Percentiles rank a stretch among this genome's conserved stretches.
Evolutionary conservation across 2,797 vertebrate genomes (phyloP).

Genomic region (Triplophysa bombifrons): DNA sequence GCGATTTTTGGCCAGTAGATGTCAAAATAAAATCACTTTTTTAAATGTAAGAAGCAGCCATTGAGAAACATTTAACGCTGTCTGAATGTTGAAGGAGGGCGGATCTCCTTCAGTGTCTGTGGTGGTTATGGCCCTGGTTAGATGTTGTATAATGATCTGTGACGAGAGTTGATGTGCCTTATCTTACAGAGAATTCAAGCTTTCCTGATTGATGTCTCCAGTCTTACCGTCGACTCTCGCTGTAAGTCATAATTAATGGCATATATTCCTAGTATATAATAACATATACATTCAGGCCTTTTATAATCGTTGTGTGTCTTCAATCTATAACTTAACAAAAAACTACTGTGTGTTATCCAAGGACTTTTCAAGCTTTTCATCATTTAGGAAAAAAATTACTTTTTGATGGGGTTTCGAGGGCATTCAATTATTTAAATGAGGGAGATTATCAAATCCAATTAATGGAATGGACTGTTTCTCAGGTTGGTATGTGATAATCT

Average conservation of each 20-base stretch:
- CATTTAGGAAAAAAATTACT: background rate
- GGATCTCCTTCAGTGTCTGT: constrained; percentile 9
- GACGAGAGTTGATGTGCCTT: constrained; percentile 39
- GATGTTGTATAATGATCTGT: constrained; percentile 40
- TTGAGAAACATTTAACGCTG: background rate
- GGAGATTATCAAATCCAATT: constrained; percentile 10
- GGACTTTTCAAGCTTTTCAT: background rate
- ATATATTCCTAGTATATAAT: constrained; percentile 48
- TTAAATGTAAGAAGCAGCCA: constrained; percentile 7
- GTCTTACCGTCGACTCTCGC: constrained; percentile 64
- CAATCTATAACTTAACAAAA: background rate
- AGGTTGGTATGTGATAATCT: background rate
- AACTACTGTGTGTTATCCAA: background rate
- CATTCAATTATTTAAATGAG: constrained; percentile 4
- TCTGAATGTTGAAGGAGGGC: background rate
- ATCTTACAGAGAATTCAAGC: constrained; percentile 64
- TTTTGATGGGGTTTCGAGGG: background rate
- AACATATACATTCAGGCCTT: background rate
- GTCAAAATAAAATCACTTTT: background rate
- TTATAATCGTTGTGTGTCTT: background rate
- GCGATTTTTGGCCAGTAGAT: constrained; percentile 27
- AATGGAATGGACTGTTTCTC: background rate
- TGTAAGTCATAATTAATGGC: constrained; percentile 64
- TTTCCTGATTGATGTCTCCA: constrained; percentile 70
- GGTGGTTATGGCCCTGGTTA: background rate